Conservation (phyloP, 2,113 vertebrate genomes). For the Eretmodus cyanostictus region DNA sequence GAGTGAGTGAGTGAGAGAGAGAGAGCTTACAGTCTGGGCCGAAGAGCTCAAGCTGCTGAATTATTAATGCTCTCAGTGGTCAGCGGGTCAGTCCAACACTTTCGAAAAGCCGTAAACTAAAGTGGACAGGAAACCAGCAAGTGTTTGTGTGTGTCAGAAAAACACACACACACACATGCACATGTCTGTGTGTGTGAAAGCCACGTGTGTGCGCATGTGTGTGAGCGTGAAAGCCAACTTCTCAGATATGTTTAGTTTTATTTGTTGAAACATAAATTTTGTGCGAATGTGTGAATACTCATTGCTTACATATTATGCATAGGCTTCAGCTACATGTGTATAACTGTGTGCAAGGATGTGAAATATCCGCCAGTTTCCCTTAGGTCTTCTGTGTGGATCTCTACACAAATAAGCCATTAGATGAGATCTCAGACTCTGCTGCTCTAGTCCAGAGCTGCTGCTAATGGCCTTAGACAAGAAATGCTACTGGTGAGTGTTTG, state of each 20-base stretch:
- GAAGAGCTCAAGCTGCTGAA: constrained; percentile 14
- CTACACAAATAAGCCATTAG: constrained; percentile 47
- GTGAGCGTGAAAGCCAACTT: background rate
- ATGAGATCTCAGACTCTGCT: background rate
- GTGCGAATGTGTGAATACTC: background rate
- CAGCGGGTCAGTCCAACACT: background rate
- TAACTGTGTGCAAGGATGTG: background rate
- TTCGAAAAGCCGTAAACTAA: background rate
- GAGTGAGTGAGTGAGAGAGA: fast-evolving
- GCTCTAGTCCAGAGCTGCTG: background rate
- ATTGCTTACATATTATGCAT: background rate
- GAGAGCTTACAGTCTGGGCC: background rate
- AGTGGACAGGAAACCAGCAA: background rate
- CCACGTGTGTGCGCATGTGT: background rate
- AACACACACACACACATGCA: background rate
- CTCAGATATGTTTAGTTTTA: background rate
- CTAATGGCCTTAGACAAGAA: constrained; percentile 17
- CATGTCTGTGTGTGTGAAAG: background rate
- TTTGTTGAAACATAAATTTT: background rate
- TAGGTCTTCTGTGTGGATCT: background rate
- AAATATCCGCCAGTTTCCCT: background rate
- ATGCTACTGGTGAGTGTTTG: background rate
- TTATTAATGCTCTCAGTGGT: constrained; percentile 34
- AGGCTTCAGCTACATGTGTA: background rate
- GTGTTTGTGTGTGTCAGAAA: background rate